These are phyloP conservation scores for Poeciliopsis prolifica DNA, from an alignment of 2,113 vertebrate species.

Conservation along the genomic window DNA sequence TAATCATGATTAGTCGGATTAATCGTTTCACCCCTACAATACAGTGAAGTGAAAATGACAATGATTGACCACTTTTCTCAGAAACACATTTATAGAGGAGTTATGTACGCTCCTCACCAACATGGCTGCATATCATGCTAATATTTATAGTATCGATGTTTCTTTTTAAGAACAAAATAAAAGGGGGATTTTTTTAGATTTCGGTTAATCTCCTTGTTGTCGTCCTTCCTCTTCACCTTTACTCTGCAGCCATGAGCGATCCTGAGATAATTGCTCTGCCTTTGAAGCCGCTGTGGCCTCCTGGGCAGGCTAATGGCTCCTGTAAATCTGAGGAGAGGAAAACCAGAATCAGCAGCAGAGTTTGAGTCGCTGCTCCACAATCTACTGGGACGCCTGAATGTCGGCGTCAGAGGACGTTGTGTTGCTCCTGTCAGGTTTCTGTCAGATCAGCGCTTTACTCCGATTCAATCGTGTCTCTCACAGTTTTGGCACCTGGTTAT, in stretches of 20 bases:
- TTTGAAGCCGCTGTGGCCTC: constrained; percentile 62
- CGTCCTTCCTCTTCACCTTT: neutral
- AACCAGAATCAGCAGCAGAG: neutral
- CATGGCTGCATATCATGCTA: neutral
- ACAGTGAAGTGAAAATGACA: too few relatives aligned
- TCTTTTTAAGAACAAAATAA: neutral
- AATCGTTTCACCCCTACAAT: too few relatives aligned
- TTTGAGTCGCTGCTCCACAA: neutral
- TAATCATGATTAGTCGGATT: too few relatives aligned
- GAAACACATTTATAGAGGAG: too few relatives aligned
- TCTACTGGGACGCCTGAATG: constrained; percentile 13
- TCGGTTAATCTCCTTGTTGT: constrained; percentile 1
- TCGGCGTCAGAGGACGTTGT: neutral
- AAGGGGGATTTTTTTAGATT: neutral
- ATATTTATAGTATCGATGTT: neutral
- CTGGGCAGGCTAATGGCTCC: constrained; percentile 59
- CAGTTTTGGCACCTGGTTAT: neutral
- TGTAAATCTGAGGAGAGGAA: constrained; percentile 43
- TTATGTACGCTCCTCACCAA: neutral
- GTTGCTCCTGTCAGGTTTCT: constrained; percentile 6
- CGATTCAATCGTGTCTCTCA: neutral
- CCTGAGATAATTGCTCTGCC: constrained; percentile 62
- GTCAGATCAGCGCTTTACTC: neutral
- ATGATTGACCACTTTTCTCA: too few relatives aligned
- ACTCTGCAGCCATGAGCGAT: constrained; percentile 23